Percentiles rank a stretch among this genome's conserved stretches.
Conservation (phyloP, 2,888 invertebrate genomes). For the Scrobipalpa costella region DNA sequence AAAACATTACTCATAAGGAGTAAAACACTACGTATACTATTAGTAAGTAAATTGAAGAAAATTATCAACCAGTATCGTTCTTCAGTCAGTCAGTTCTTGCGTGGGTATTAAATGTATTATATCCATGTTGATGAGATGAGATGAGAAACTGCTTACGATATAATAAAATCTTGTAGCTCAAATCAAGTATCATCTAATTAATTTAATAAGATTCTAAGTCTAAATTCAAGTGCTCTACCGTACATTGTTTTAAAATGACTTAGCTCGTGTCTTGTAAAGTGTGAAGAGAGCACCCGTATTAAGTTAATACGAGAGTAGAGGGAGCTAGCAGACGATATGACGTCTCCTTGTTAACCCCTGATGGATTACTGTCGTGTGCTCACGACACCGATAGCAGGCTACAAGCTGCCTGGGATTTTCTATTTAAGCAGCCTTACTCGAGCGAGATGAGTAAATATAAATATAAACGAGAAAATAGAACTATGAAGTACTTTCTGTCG, state of each 20-base stretch:
- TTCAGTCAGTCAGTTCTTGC: no score
- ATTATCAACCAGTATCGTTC: neutral
- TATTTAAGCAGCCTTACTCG: neutral
- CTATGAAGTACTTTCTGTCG: neutral
- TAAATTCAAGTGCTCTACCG: neutral
- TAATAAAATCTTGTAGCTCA: no score
- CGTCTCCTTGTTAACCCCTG: constrained; percentile 29
- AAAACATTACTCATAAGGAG: constrained; percentile 1
- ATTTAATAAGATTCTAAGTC: no score
- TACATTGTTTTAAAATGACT: neutral
- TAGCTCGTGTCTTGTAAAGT: neutral
- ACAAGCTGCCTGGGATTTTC: constrained; percentile 2
- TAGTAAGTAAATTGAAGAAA: neutral
- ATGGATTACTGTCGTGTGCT: constrained; percentile 27
- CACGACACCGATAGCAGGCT: neutral
- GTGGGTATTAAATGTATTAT: no score
- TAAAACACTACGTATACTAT: neutral
- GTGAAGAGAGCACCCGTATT: constrained; percentile 7
- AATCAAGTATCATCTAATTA: no score
- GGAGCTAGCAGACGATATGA: constrained; percentile 25
- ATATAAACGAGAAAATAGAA: neutral
- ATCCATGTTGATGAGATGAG: no score
- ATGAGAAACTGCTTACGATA: no score
- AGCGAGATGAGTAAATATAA: neutral
- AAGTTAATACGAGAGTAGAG: constrained; percentile 21